These are phyloP conservation scores for Portevinia maculata DNA, from an alignment of 2,888 invertebrate species.

Conservation along the genomic window DNA sequence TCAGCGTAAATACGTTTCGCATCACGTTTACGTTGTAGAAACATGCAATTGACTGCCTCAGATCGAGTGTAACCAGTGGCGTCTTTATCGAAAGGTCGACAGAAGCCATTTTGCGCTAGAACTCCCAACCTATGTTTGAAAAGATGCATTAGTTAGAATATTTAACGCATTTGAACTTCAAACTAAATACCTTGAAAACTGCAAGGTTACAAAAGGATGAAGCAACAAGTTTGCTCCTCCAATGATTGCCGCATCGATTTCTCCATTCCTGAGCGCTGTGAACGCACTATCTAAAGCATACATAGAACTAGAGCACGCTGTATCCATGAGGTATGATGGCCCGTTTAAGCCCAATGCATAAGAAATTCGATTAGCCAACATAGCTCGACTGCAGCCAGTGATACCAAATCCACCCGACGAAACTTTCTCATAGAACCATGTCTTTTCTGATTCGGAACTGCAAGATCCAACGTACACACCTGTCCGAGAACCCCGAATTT, in stretches of 20 bases:
- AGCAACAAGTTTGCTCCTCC: constrained; percentile 95
- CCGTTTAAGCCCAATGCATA: constrained; percentile 97
- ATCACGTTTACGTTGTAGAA: constrained; percentile 90
- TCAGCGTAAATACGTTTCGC: constrained; percentile 94
- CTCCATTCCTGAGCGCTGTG: constrained; percentile 91
- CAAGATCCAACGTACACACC: constrained; percentile 98
- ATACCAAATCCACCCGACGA: constrained; percentile 94
- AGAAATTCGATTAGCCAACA: constrained; percentile 98
- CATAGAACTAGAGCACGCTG: constrained; percentile 98
- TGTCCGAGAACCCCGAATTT: constrained; percentile 93
- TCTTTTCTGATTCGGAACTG: constrained; percentile 94
- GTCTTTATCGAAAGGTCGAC: constrained; percentile 96
- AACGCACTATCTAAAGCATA: constrained; percentile 95
- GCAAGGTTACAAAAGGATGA: constrained; percentile 95
- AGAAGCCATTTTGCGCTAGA: constrained; percentile 92
- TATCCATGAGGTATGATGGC: constrained; percentile 97
- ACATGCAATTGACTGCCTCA: constrained; percentile 92
- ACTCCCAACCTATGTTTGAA: constrained; percentile 86
- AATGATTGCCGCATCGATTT: constrained; percentile 98
- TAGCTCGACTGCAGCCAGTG: constrained; percentile 96
- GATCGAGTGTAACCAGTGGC: constrained; percentile 96
- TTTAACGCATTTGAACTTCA: no score
- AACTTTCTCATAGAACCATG: constrained; percentile 93
- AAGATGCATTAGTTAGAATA: no score
- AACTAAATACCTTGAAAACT: constrained; percentile 85